phyloP scores from a whole-genome alignment of 2,888 invertebrate genomes.

The Halictus ligatus region DNA sequence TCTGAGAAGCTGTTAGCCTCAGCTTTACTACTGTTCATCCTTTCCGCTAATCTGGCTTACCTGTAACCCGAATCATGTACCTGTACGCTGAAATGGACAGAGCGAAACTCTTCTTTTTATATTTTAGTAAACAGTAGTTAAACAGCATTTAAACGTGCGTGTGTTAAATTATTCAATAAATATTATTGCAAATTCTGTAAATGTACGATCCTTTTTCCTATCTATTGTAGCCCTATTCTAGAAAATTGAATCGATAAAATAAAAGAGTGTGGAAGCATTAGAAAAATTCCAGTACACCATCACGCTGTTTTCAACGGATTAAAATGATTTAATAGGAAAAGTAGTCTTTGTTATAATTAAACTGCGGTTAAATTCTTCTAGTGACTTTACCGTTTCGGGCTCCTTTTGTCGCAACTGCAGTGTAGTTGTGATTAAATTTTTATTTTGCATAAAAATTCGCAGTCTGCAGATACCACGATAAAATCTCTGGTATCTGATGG shows the following conservation, averaged over 20 bases:
- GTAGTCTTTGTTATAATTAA: too few species aligned
- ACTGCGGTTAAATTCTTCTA: neutral
- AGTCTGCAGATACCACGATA: neutral
- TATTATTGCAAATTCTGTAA: neutral
- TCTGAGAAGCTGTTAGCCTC: neutral
- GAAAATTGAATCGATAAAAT: too few species aligned
- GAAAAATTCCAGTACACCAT: too few species aligned
- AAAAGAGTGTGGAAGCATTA: too few species aligned
- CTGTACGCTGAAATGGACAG: neutral
- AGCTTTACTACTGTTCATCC: neutral
- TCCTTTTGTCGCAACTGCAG: neutral
- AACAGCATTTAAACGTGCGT: too few species aligned
- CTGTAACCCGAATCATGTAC: neutral
- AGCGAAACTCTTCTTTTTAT: neutral
- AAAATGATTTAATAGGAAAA: too few species aligned
- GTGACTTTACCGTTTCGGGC: neutral
- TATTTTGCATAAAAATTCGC: neutral
- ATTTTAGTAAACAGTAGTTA: neutral
- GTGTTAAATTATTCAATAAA: neutral
- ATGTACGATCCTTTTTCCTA: neutral
- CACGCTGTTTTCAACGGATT: too few species aligned
- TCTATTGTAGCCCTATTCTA: neutral
- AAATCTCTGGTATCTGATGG: neutral
- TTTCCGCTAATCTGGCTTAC: neutral
- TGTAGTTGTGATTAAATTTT: neutral